phyloP scores from a whole-genome alignment of 1,140 invertebrate genomes.

The Panagrolaimus sp. region DNA sequence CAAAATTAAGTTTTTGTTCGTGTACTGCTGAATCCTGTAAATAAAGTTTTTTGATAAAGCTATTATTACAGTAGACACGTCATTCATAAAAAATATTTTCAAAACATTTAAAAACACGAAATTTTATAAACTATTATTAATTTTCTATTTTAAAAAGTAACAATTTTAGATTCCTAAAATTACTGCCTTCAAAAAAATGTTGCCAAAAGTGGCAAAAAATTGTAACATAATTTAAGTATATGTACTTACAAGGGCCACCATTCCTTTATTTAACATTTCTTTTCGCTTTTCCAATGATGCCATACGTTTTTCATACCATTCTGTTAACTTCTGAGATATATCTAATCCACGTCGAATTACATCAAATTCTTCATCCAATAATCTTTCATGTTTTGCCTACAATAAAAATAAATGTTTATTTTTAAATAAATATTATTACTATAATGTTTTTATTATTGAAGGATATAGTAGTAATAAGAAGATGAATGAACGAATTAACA shows the following conservation, averaged over 20 bases:
- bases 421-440: neutral
- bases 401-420: slow-evolving; percentile 14
- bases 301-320: slow-evolving; percentile 39
- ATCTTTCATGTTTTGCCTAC: slow-evolving; percentile 47
- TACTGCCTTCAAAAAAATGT: neutral
- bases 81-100: slow-evolving; percentile 7
- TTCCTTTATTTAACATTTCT: slow-evolving; percentile 43
- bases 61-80: neutral
- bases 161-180: neutral
- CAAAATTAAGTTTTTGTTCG: slow-evolving; percentile 53
- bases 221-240: no score
- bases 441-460: no score
- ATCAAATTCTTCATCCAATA: slow-evolving; percentile 40
- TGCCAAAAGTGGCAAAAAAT: neutral
- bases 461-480: no score
- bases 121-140: slow-evolving; percentile 16
- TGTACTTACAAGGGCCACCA: slow-evolving; percentile 53
- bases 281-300: slow-evolving; percentile 45
- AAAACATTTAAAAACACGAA: no score
- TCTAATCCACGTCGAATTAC: slow-evolving; percentile 33
- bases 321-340: slow-evolving; percentile 25
- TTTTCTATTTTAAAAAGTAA: neutral
- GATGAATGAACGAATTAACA: no score
- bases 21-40: slow-evolving; percentile 54
- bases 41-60: neutral